Percentiles rank a stretch among this genome's conserved stretches.
phyloP scores from a whole-genome alignment of 2,888 invertebrate genomes.

The Drosophila falleni region DNA sequence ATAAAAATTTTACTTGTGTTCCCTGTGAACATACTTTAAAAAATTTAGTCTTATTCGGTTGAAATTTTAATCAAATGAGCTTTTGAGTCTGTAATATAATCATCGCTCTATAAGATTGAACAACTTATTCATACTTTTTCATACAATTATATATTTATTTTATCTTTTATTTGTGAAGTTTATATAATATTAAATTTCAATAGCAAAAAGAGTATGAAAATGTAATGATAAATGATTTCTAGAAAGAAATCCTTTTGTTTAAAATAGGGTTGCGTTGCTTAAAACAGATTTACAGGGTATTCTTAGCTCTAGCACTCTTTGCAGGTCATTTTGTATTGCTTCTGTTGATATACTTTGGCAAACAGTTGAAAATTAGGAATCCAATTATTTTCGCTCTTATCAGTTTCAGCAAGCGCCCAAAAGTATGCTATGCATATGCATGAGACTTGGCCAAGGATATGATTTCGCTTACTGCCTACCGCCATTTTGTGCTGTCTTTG shows the following conservation, averaged over 20 bases:
- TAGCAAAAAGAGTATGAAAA: too few species aligned
- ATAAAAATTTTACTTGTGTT: not conserved
- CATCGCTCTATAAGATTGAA: too few species aligned
- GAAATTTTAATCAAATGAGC: too few species aligned
- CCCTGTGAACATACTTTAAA: not conserved
- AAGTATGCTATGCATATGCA: constrained; percentile 29
- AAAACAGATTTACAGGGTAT: not conserved
- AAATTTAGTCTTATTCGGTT: not conserved
- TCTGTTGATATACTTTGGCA: not conserved
- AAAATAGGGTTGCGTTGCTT: not conserved
- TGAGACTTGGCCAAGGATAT: not conserved
- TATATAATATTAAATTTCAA: too few species aligned
- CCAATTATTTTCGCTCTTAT: constrained; percentile 16
- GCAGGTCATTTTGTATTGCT: not conserved
- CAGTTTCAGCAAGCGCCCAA: constrained; percentile 4
- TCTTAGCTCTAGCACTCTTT: not conserved
- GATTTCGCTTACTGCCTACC: constrained; percentile 7
- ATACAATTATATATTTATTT: too few species aligned
- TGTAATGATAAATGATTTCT: too few species aligned
- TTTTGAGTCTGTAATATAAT: too few species aligned
- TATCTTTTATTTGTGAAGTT: too few species aligned
- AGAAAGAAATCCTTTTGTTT: too few species aligned
- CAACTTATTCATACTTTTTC: too few species aligned
- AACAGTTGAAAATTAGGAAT: constrained; percentile 6
- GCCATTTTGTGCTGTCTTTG: constrained; percentile 43